These are phyloP conservation scores for Thymelicus lineola DNA, from an alignment of 2,888 invertebrate species.

Conservation along the genomic window DNA sequence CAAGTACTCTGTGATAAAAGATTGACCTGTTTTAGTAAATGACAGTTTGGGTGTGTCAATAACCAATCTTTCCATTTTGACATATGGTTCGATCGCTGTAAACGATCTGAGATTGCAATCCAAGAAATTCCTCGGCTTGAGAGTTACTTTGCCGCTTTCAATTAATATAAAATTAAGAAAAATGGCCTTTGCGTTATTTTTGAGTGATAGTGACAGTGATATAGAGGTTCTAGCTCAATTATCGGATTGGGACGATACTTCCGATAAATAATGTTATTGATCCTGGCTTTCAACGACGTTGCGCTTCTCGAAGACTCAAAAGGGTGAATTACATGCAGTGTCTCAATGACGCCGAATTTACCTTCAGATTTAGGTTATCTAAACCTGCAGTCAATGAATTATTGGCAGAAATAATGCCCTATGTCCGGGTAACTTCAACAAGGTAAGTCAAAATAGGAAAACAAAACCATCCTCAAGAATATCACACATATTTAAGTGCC, in stretches of 20 bases:
- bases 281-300: not conserved
- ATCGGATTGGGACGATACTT: conserved; percentile 32
- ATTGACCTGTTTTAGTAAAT: too few species aligned
- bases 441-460: conserved; percentile 16
- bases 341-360: conserved; percentile 41
- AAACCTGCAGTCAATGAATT: conserved; percentile 14
- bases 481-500: too few species aligned
- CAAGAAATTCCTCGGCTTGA: too few species aligned
- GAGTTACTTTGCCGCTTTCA: not conserved
- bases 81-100: too few species aligned
- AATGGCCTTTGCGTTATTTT: conserved; percentile 3
- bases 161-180: not conserved
- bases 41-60: too few species aligned
- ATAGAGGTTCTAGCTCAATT: conserved; percentile 35
- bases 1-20: too few species aligned
- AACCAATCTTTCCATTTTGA: too few species aligned
- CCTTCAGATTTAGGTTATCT: conserved; percentile 29
- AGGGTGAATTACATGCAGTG: conserved; percentile 39
- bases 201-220: conserved; percentile 35
- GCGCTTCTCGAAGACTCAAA: conserved; percentile 15
- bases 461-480: not conserved
- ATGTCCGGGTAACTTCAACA: conserved; percentile 26
- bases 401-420: conserved; percentile 16
- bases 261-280: conserved; percentile 9
- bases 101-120: too few species aligned